Evolutionary conservation across 1,140 invertebrate species (phyloP).

Genomic region (Drosophila watanabei): DNA sequence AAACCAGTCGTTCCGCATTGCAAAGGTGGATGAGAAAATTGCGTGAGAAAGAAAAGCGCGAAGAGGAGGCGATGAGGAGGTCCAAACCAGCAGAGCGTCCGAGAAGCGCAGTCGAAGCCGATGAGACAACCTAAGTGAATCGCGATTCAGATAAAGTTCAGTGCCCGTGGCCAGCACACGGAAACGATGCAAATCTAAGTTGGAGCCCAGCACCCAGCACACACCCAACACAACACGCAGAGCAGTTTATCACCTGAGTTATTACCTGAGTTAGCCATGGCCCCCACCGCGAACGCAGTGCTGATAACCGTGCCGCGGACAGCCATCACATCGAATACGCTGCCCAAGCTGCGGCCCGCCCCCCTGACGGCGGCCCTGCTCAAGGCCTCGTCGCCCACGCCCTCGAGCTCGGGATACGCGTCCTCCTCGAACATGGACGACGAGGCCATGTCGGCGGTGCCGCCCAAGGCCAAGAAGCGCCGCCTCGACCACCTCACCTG

Average conservation of each 20-base stretch:
- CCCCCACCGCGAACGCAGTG: constrained; percentile 55
- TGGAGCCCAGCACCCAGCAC: constrained; percentile 21
- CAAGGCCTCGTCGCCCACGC: constrained; percentile 82
- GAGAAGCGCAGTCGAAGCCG: constrained; percentile 54
- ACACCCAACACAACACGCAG: constrained; percentile 3
- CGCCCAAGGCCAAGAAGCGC: constrained; percentile 88
- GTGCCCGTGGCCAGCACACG: constrained; percentile 43
- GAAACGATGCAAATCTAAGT: constrained; percentile 67
- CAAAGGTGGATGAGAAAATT: constrained; percentile 65
- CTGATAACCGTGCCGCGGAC: constrained; percentile 86
- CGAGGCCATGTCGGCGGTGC: constrained; percentile 29
- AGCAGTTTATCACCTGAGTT: constrained; percentile 17
- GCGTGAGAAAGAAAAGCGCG: constrained; percentile 64
- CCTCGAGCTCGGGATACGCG: constrained; percentile 71
- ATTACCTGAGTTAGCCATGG: constrained; percentile 40
- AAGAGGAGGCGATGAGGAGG: constrained; percentile 70
- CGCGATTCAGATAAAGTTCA: constrained; percentile 64
- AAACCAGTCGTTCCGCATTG: constrained; percentile 55
- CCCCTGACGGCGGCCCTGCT: constrained; percentile 84
- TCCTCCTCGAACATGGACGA: constrained; percentile 61
- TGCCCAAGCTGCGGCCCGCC: constrained; percentile 87
- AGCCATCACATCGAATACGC: constrained; percentile 64
- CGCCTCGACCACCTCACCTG: constrained; percentile 92
- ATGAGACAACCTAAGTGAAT: constrained; percentile 47
- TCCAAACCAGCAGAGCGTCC: constrained; percentile 53